A percentile compares a stretch with the other conserved stretches of the same genome.
Conservation (phyloP, 1,140 invertebrate genomes). For the Temnothorax curvispinosus region DNA sequence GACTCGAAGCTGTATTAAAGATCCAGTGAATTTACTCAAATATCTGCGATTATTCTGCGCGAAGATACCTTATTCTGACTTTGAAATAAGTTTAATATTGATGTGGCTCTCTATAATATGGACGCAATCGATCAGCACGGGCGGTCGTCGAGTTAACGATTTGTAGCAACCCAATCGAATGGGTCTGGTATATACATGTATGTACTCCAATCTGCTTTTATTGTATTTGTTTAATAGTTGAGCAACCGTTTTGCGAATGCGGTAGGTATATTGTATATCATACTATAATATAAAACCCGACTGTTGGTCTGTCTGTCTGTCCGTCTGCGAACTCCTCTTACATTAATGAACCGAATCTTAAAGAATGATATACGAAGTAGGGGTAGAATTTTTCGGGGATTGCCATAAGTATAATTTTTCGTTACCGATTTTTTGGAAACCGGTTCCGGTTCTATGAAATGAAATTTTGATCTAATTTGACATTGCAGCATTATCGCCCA, state of each 20-base stretch:
- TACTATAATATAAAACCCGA: too few relatives aligned
- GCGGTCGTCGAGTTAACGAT: background rate
- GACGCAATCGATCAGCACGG: background rate
- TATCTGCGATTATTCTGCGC: background rate
- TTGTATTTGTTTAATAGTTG: slow-evolving; percentile 12
- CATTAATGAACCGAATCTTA: too few relatives aligned
- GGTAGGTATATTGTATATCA: too few relatives aligned
- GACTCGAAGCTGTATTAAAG: background rate
- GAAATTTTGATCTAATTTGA: background rate
- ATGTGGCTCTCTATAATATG: background rate
- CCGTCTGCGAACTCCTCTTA: too few relatives aligned
- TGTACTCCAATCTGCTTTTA: slow-evolving; percentile 18
- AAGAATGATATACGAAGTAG: too few relatives aligned
- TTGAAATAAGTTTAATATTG: background rate
- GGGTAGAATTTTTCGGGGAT: too few relatives aligned
- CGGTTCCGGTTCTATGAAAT: background rate
- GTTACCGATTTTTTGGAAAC: too few relatives aligned
- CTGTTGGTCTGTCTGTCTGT: too few relatives aligned
- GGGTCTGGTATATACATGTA: background rate
- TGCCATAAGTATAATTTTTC: too few relatives aligned
- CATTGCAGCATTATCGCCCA: background rate
- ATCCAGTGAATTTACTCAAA: background rate
- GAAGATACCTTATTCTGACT: background rate
- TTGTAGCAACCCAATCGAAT: slow-evolving; percentile 8
- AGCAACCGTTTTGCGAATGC: slow-evolving; percentile 4